Conservation (phyloP, 2,888 invertebrate species). For the Parnassius orleans region DNA sequence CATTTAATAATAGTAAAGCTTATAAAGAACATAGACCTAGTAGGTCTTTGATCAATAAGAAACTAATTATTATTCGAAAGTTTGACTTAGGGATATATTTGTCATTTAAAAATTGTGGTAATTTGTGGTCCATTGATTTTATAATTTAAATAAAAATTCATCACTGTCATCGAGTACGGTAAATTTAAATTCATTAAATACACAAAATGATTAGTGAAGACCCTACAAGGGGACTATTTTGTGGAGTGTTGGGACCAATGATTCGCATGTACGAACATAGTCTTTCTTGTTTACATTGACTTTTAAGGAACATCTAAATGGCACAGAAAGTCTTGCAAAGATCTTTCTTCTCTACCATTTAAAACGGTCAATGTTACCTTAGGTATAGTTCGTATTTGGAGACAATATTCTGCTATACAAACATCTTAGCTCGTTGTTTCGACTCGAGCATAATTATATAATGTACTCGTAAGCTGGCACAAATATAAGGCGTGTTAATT, state of each 20-base stretch:
- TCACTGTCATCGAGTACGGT: neutral
- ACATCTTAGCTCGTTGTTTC: neutral
- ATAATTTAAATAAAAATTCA: neutral
- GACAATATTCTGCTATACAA: constrained; percentile 42
- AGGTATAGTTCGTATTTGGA: constrained; percentile 39
- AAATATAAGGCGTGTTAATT: constrained; percentile 2
- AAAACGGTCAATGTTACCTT: constrained; percentile 28
- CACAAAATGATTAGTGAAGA: constrained; percentile 7
- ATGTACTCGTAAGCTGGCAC: constrained; percentile 3
- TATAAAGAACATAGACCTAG: too few species aligned
- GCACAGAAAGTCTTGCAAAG: constrained; percentile 5
- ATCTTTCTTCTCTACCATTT: constrained; percentile 5
- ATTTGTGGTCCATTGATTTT: neutral
- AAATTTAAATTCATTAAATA: neutral
- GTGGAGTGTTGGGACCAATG: constrained; percentile 68
- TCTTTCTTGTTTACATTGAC: neutral
- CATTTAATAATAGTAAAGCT: too few species aligned
- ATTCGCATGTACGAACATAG: constrained; percentile 44
- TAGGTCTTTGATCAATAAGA: too few species aligned
- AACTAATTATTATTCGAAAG: too few species aligned
- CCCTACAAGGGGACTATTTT: constrained; percentile 47
- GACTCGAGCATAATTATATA: neutral
- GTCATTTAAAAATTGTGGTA: too few species aligned
- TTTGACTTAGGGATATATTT: too few species aligned
- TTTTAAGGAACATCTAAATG: constrained; percentile 8